Conservation (phyloP, 2,888 invertebrate species). For the Melipona bicolor region DNA sequence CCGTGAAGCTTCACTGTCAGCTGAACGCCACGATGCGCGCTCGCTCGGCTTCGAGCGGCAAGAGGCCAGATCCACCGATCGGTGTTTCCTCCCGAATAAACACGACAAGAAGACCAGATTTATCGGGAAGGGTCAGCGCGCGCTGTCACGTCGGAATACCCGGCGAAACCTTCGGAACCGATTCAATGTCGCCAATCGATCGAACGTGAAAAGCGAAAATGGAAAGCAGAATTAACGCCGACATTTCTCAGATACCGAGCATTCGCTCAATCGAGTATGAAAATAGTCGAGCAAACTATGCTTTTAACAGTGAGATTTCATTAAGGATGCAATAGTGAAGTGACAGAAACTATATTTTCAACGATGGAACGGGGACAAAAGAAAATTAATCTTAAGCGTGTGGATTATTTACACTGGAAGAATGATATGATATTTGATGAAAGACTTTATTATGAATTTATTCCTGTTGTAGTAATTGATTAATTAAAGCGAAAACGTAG, state of each 20-base stretch:
- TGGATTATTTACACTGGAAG: no score
- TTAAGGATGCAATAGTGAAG: no score
- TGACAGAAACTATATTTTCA: no score
- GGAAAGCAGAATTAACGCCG: not conserved
- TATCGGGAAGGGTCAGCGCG: slow-evolving; percentile 33
- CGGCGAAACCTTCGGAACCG: not conserved
- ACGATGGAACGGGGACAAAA: no score
- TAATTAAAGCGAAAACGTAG: not conserved
- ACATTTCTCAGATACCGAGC: not conserved
- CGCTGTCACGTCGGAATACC: not conserved
- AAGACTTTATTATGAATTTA: no score
- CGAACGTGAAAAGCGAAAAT: not conserved
- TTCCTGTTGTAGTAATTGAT: no score
- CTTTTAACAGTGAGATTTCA: no score
- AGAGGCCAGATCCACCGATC: not conserved
- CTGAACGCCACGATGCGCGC: not conserved
- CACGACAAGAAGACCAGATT: slow-evolving; percentile 38
- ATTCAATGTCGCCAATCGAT: slow-evolving; percentile 10
- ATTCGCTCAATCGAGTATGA: no score
- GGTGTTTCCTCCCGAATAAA: slow-evolving; percentile 41
- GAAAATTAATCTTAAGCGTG: no score
- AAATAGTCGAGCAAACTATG: no score
- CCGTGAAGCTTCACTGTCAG: not conserved
- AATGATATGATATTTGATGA: no score
- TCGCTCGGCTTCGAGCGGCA: no score